Base-by-base conservation (phyloP, 2,888 invertebrate species). In the Hermaeophaga mercurialis region DNA sequence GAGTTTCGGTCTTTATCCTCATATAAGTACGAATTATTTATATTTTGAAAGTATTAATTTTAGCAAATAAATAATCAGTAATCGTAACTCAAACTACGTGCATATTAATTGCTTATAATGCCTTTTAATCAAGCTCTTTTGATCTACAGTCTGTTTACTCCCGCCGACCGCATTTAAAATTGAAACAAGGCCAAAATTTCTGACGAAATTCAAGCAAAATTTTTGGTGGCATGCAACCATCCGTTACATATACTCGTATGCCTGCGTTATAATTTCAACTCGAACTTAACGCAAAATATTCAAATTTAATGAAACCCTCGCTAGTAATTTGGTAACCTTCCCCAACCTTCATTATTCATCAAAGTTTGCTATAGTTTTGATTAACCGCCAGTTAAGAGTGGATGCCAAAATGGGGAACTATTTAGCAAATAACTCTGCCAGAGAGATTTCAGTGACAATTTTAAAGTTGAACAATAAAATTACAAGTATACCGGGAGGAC, bases 311-410 rank as follows among this genome's bases (percentile, higher is more conserved):
- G 50, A 50, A 50, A 50, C 50, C 50, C 41, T 41, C 50, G 50
- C 50, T 50, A 43, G 50, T 50, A 50, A 50, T 50, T 50, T 43
- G 50, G 50, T 19, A 50, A 50, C 50, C 50, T 50, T 50, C 41
- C 34, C 47, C 41, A 48, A 41, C 47, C 47, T 41, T 54, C 47
- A 48, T 54, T 54, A 54, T 47, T 54, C 54, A 54, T 54, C 48
- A 46, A 54, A 54, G 47, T 54, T 54, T 54, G 54, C 41, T 54
- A 54, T 54, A 54, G 54, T 54, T 54, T 38, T 47, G 47, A 54
- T 54, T 54, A 54, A 54, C 47, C 54, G 22, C 22, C 48, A n/a
- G 41, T 47, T 34, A 50, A 50, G 50, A 41, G 41, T 41, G 18
- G 22, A 11, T n/a, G 22, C 18, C 22, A 19, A 22, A 12, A 12